Evolutionary conservation across 2,797 vertebrate species (phyloP).

Genomic region (Gorsachius magnificus): DNA sequence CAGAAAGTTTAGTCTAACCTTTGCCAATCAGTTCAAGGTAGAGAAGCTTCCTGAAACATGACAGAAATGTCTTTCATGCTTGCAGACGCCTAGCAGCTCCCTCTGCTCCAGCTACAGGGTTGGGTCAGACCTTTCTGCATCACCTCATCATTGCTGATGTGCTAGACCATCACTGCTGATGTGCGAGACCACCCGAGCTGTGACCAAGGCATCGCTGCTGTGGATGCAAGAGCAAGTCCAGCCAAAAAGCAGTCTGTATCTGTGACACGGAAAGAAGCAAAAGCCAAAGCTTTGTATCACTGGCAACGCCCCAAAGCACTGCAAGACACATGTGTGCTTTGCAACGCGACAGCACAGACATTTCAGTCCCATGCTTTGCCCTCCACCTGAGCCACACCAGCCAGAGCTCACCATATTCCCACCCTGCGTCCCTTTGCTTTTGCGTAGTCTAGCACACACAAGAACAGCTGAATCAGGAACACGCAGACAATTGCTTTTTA

Average conservation of each 20-base stretch:
- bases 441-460: neutral
- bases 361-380: neutral
- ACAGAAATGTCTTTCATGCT: neutral
- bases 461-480: conserved; percentile 8
- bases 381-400: neutral
- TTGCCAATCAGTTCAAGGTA: conserved; percentile 16
- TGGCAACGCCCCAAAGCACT: neutral
- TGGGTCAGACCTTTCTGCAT: neutral
- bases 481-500: neutral
- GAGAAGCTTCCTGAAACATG: neutral
- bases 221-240: neutral
- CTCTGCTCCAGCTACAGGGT: neutral
- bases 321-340: neutral
- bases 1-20: conserved; percentile 15
- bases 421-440: neutral
- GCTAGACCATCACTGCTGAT: neutral
- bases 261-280: neutral
- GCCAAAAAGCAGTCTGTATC: neutral
- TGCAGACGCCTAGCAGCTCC: neutral
- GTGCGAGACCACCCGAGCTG: neutral
- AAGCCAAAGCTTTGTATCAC: neutral
- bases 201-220: rapidly evolving
- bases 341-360: rapidly evolving
- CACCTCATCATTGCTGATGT: neutral
- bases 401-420: neutral